Evolutionary conservation across 2,797 vertebrate genomes (phyloP).

Genomic region (Gorsachius magnificus): DNA sequence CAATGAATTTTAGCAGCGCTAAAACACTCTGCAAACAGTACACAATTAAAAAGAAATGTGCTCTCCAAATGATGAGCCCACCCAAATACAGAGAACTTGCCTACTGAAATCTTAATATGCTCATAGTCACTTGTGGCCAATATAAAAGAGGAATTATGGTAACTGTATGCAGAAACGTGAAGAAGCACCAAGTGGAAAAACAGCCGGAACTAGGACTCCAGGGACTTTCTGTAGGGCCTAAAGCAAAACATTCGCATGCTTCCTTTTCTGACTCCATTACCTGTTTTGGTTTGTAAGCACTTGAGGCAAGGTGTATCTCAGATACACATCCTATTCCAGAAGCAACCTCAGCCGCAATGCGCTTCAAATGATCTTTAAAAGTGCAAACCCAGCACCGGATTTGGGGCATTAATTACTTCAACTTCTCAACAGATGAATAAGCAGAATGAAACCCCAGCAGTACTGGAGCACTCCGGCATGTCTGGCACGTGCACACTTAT

Average conservation of each 20-base stretch:
- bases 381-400: neutral
- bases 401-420: neutral
- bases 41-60: neutral
- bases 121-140: neutral
- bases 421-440: neutral
- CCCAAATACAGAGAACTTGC: neutral
- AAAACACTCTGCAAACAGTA: neutral
- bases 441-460: neutral
- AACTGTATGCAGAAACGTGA: neutral
- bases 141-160: neutral
- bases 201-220: neutral
- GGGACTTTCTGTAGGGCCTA: neutral
- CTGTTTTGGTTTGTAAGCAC: neutral
- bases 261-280: neutral
- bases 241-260: neutral
- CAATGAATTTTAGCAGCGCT: neutral
- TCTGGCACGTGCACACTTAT: neutral
- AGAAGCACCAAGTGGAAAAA: neutral
- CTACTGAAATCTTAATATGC: neutral
- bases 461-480: neutral
- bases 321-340: neutral
- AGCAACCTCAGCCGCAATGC: neutral
- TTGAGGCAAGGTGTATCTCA: neutral
- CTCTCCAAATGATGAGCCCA: neutral
- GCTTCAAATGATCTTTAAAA: neutral